Conservation (phyloP, 53 echinoderm and acorn worm genomes). For the Crossaster papposus region DNA sequence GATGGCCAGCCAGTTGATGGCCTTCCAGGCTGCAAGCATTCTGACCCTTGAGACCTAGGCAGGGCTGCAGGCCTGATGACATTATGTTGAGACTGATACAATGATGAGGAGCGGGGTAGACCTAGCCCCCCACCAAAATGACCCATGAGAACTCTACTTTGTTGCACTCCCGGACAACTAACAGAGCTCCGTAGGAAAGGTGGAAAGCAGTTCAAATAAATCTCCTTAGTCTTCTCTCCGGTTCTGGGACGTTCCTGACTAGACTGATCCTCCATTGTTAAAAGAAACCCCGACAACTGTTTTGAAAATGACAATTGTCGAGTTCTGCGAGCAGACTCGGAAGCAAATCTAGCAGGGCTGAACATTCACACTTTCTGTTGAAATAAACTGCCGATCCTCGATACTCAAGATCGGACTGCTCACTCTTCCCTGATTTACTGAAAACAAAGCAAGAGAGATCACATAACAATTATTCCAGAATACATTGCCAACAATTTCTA, state of each 20-base stretch:
- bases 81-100: neutral
- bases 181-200: neutral
- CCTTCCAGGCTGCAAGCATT: slow-evolving; percentile 14
- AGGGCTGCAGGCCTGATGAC: neutral
- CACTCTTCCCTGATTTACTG: neutral
- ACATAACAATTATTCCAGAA: neutral
- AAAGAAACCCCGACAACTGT: neutral
- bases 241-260: neutral
- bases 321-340: slow-evolving; percentile 41
- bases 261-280: slow-evolving; percentile 29
- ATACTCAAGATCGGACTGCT: neutral
- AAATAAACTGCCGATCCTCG: neutral
- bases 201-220: neutral
- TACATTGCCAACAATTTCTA: no score
- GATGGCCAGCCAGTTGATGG: neutral
- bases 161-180: no score
- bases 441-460: neutral
- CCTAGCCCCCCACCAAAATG: neutral
- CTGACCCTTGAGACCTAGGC: neutral
- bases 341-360: slow-evolving; percentile 20
- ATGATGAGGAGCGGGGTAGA: slow-evolving; percentile 7
- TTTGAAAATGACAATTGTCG: neutral
- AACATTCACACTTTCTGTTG: slow-evolving; percentile 27
- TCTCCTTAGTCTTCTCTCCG: neutral
- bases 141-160: neutral